Conservation (phyloP, 2,113 vertebrate species). For the Pseudopipra pipra region DNA sequence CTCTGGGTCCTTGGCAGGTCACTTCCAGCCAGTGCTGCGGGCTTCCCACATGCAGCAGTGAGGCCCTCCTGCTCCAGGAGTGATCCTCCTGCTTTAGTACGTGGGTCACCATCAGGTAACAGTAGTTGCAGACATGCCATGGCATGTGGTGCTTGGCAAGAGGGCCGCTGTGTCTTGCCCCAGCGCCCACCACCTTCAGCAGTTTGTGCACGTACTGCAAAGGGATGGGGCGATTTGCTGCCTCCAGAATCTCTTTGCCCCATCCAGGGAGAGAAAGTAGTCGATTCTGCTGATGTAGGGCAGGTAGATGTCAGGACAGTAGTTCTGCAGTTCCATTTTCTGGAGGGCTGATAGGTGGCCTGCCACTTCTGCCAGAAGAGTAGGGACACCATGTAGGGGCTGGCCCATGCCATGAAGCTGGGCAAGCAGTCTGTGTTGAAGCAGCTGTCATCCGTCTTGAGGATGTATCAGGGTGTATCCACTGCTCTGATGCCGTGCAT, state of each 20-base stretch:
- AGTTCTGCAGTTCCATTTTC: neutral
- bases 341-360: neutral
- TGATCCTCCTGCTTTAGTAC: neutral
- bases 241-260: neutral
- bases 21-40: neutral
- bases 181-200: neutral
- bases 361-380: neutral
- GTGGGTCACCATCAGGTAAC: neutral
- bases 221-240: accelerated
- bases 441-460: slow-evolving; percentile 7
- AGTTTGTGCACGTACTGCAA: neutral
- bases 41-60: neutral
- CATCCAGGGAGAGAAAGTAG: neutral
- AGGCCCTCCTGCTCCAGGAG: neutral
- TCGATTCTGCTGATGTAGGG: neutral
- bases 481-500: neutral
- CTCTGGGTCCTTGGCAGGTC: neutral
- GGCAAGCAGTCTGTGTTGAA: neutral
- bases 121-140: neutral
- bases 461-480: neutral
- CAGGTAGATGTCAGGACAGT: neutral
- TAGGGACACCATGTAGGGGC: neutral
- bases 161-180: neutral
- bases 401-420: neutral
- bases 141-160: neutral